phyloP scores from a whole-genome alignment of 2,113 vertebrate genomes.

The Nothoprocta pentlandii region DNA sequence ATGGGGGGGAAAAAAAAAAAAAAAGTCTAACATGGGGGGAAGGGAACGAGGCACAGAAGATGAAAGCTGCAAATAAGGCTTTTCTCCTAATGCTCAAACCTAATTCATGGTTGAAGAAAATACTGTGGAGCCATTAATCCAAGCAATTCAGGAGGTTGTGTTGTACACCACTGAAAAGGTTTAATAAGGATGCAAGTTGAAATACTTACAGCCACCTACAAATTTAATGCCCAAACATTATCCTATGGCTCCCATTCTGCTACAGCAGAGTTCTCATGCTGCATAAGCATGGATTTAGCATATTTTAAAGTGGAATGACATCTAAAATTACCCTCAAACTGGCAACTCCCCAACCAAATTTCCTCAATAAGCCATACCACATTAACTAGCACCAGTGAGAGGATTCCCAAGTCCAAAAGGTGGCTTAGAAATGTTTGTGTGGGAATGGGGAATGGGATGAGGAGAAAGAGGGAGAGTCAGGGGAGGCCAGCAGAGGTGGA shows the following conservation, averaged over 20 bases:
- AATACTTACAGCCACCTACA: not conserved
- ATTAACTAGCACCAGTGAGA: not conserved
- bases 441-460: not conserved
- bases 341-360: not conserved
- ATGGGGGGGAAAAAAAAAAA: not conserved
- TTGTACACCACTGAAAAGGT: not conserved
- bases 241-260: not conserved
- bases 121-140: not conserved
- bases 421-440: not conserved
- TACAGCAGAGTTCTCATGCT: not conserved
- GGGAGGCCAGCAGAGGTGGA: not conserved
- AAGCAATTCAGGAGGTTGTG: not conserved
- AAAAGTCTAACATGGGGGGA: not conserved
- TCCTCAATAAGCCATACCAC: not conserved
- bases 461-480: not conserved
- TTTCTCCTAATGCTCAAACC: not conserved
- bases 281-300: constrained; percentile 32
- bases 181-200: not conserved
- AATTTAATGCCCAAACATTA: not conserved
- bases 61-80: not conserved
- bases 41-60: not conserved
- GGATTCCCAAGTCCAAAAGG: not conserved
- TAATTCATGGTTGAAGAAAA: not conserved
- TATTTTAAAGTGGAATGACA: constrained; percentile 38
- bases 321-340: constrained; percentile 23